phyloP scores from a whole-genome alignment of 2,797 vertebrate species.

The Urocyon cinereoargenteus region DNA sequence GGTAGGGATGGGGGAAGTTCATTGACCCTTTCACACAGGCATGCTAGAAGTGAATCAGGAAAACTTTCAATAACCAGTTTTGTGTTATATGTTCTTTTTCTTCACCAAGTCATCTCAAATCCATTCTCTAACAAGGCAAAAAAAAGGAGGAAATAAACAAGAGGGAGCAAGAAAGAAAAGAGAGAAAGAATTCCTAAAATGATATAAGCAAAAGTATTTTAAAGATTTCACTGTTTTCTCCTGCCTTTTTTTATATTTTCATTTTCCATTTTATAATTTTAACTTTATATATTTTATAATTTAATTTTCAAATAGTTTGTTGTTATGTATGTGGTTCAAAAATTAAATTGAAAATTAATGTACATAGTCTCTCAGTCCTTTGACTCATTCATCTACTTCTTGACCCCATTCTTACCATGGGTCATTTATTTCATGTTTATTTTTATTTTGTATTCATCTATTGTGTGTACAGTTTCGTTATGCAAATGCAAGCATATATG shows the following conservation, averaged over 20 bases:
- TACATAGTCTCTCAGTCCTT: neutral
- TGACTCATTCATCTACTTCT: neutral
- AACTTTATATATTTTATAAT: neutral
- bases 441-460: neutral
- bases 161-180: neutral
- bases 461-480: neutral
- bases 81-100: neutral
- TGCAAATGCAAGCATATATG: neutral
- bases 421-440: neutral
- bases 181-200: neutral
- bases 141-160: neutral
- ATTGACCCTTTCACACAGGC: neutral
- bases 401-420: neutral
- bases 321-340: neutral
- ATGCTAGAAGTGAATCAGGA: neutral
- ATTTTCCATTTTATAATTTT: neutral
- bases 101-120: neutral
- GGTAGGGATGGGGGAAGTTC: neutral
- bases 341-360: neutral
- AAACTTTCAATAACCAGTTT: neutral
- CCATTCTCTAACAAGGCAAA: neutral
- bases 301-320: neutral
- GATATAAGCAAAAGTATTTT: neutral
- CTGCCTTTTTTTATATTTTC: neutral
- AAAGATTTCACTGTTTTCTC: neutral